Percentiles rank a stretch among this genome's conserved stretches.
Conservation (phyloP, 2,113 vertebrate genomes). For the Spilogale gracilis region DNA sequence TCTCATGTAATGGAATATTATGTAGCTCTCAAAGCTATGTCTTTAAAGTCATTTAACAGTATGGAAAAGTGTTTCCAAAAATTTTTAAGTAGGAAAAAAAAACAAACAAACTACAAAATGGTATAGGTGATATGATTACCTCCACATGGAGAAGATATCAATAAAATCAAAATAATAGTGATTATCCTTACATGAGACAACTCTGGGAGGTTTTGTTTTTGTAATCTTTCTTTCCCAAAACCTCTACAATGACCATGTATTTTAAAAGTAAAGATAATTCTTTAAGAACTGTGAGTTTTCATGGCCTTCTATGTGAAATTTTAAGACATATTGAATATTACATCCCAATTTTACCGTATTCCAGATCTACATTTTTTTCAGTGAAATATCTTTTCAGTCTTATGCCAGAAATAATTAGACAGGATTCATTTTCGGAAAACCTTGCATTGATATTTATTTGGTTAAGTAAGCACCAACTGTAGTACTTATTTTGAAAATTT, state of each 20-base stretch:
- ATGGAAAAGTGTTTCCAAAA: not conserved
- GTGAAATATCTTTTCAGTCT: conserved; percentile 27
- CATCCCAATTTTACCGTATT: not conserved
- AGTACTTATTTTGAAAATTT: not conserved
- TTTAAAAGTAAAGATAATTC: conserved; percentile 28
- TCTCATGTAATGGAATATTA: conserved; percentile 48
- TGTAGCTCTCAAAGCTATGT: conserved; percentile 32
- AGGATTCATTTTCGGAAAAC: not conserved
- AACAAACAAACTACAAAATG: not conserved
- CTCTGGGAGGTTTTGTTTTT: not conserved
- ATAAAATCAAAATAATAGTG: conserved; percentile 25
- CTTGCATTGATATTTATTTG: conserved; percentile 7
- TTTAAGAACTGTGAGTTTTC: conserved; percentile 10
- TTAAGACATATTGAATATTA: not conserved
- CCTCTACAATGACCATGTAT: not conserved
- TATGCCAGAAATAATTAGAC: conserved; percentile 18
- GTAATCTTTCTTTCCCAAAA: not conserved
- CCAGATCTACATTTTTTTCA: not conserved
- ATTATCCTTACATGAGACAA: conserved; percentile 42
- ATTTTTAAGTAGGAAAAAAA: not conserved
- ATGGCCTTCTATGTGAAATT: not conserved
- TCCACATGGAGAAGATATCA: not conserved
- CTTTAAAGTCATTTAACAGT: conserved; percentile 20
- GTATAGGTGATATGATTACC: not conserved
- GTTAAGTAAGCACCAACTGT: not conserved